A percentile compares a stretch with the other conserved stretches of the same genome.
Conservation (phyloP, 2,888 invertebrate species). For the Hirtodrosophila alboralis region DNA sequence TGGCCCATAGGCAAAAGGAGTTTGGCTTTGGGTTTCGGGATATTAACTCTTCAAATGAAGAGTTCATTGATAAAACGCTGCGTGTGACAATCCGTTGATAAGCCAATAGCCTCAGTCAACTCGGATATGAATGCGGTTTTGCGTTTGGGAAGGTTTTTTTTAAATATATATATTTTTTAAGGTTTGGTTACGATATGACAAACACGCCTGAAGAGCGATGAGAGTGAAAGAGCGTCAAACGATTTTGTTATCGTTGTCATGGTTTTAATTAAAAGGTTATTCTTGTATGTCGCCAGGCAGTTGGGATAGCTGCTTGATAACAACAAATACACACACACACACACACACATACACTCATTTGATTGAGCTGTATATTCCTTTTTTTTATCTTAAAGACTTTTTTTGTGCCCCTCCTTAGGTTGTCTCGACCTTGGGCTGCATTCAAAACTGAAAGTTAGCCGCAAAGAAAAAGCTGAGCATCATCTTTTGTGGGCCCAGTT, state of each 20-base stretch:
- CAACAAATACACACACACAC: not conserved
- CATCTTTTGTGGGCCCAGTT: constrained; percentile 18
- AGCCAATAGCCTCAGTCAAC: constrained; percentile 25
- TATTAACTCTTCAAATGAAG: not conserved
- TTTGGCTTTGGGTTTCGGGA: constrained; percentile 18
- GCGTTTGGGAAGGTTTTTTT: constrained; percentile 1
- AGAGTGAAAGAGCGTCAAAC: constrained; percentile 71
- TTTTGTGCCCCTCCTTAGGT: constrained; percentile 3
- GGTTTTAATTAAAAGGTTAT: constrained; percentile 82
- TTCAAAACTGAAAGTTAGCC: constrained; percentile 69
- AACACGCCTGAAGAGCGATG: constrained; percentile 65
- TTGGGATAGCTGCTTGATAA: constrained; percentile 37
- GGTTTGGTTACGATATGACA: constrained; percentile 54
- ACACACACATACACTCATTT: constrained; percentile 21
- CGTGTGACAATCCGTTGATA: constrained; percentile 54
- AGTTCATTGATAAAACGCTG: constrained; percentile 62
- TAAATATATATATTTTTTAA: constrained; percentile 6
- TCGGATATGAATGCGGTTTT: constrained; percentile 40
- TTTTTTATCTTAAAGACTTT: constrained; percentile 78
- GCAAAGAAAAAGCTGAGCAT: constrained; percentile 43
- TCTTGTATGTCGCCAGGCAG: constrained; percentile 68
- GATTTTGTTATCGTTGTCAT: constrained; percentile 62
- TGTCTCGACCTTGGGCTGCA: constrained; percentile 57
- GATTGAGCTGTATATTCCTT: constrained; percentile 57
- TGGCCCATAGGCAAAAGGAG: constrained; percentile 1